phyloP scores from a whole-genome alignment of 1,140 invertebrate genomes.

The Formica selysi region DNA sequence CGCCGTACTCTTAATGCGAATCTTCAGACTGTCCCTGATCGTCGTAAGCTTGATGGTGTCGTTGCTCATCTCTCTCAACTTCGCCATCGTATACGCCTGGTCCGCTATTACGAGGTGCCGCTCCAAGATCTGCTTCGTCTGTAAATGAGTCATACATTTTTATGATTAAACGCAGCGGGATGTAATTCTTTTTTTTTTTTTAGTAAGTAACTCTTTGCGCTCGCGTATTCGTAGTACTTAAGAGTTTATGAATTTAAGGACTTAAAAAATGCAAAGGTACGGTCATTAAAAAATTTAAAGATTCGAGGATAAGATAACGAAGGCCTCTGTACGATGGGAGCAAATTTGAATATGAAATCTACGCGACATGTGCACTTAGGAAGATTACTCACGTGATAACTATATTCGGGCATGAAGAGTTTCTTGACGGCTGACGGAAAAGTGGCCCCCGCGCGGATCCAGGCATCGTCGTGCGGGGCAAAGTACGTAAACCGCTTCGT shows the following conservation, averaged over 20 bases:
- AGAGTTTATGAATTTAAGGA: not conserved
- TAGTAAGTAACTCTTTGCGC: not conserved
- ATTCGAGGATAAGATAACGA: not conserved
- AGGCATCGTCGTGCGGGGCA: slow-evolving; percentile 95
- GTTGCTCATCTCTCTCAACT: slow-evolving; percentile 89
- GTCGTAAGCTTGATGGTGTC: slow-evolving; percentile 89
- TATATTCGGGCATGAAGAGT: slow-evolving; percentile 92
- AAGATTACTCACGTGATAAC: slow-evolving; percentile 91
- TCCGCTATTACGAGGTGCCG: slow-evolving; percentile 92
- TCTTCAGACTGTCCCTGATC: slow-evolving; percentile 89
- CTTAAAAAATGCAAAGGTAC: not conserved
- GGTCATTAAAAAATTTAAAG: not conserved
- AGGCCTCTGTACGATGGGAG: not conserved
- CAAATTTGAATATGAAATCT: not conserved
- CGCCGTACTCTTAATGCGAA: slow-evolving; percentile 91
- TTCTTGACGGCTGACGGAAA: slow-evolving; percentile 93
- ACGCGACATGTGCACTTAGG: not conserved
- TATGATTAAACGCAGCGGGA: not conserved
- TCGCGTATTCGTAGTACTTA: not conserved
- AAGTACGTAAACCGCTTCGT: slow-evolving; percentile 96
- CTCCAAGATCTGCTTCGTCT: slow-evolving; percentile 93
- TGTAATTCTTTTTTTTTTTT: no score
- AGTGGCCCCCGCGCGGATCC: slow-evolving; percentile 90
- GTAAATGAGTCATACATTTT: slow-evolving; percentile 72
- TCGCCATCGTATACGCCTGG: slow-evolving; percentile 91